Conservation (phyloP, 1,140 invertebrate species). For the Drosophila baimaii region DNA sequence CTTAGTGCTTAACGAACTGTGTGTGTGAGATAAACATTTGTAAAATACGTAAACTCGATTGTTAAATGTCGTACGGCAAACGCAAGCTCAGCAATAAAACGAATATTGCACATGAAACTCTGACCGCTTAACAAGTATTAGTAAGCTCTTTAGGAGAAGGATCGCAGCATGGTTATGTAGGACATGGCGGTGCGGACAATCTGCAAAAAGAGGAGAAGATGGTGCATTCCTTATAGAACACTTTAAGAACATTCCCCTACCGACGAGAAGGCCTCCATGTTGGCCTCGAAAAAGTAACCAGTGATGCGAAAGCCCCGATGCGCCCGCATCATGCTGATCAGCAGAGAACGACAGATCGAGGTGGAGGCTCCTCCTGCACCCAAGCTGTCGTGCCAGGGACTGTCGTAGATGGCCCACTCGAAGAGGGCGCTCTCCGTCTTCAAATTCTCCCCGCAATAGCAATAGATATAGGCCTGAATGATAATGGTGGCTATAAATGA, state of each 20-base stretch:
- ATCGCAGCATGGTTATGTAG: constrained; percentile 54
- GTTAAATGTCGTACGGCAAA: constrained; percentile 67
- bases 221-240: too few species aligned
- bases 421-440: constrained; percentile 53
- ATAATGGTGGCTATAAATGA: constrained; percentile 45
- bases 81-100: constrained; percentile 76
- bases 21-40: constrained; percentile 61
- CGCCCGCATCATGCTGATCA: constrained; percentile 59
- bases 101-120: constrained; percentile 65
- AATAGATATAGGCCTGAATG: constrained; percentile 56
- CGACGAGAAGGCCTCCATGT: constrained; percentile 58
- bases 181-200: constrained; percentile 60
- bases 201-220: constrained; percentile 8
- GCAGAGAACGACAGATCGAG: constrained; percentile 24
- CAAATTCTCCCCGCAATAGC: constrained; percentile 57
- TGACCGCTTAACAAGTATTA: not conserved
- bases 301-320: constrained; percentile 49
- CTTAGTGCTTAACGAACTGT: constrained; percentile 60
- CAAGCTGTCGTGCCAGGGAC: constrained; percentile 47
- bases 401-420: constrained; percentile 56
- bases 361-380: constrained; percentile 11
- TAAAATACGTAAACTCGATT: constrained; percentile 69
- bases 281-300: constrained; percentile 63
- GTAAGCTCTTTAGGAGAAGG: constrained; percentile 27
- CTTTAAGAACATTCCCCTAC: too few species aligned